Percentiles rank a stretch among this genome's conserved stretches.
Conservation (phyloP, 1,140 invertebrate species). For the Condylostylus longicornis region DNA sequence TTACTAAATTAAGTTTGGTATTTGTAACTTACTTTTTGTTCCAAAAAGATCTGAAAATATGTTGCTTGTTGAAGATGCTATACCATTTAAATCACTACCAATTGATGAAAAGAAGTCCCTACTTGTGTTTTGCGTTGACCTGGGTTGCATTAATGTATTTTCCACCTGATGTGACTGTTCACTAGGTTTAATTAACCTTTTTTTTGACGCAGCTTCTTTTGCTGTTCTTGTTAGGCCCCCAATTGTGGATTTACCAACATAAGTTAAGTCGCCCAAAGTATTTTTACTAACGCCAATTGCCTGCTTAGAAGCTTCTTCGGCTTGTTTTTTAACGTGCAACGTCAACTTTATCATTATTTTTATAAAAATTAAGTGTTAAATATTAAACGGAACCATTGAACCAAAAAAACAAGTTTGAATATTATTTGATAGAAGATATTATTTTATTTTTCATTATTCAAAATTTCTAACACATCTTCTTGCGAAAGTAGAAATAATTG, state of each 20-base stretch:
- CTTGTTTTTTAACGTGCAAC: constrained; percentile 71
- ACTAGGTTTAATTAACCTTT: constrained; percentile 55
- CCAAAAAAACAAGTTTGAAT: not conserved
- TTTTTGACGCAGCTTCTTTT: constrained; percentile 71
- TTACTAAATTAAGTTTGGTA: not conserved
- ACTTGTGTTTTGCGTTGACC: constrained; percentile 38
- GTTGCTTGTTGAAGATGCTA: constrained; percentile 75
- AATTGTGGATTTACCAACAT: constrained; percentile 70
- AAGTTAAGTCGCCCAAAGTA: constrained; percentile 72
- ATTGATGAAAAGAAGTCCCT: constrained; percentile 81
- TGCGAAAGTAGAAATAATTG: too few species aligned
- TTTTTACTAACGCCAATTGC: constrained; percentile 76
- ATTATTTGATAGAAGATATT: not conserved
- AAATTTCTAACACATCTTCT: too few species aligned
- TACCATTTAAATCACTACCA: constrained; percentile 74
- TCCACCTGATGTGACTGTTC: constrained; percentile 8
- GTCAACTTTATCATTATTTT: constrained; percentile 44
- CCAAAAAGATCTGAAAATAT: constrained; percentile 86
- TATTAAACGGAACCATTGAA: not conserved
- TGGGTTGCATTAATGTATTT: constrained; percentile 10
- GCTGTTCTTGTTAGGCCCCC: constrained; percentile 83
- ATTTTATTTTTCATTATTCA: not conserved
- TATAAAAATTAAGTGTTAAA: constrained; percentile 2
- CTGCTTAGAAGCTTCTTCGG: constrained; percentile 71
- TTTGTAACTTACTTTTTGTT: constrained; percentile 37